Percentiles rank a stretch among this genome's conserved stretches.
Evolutionary conservation across 2,888 invertebrate species (phyloP).

Genomic region (Buathra laborator): DNA sequence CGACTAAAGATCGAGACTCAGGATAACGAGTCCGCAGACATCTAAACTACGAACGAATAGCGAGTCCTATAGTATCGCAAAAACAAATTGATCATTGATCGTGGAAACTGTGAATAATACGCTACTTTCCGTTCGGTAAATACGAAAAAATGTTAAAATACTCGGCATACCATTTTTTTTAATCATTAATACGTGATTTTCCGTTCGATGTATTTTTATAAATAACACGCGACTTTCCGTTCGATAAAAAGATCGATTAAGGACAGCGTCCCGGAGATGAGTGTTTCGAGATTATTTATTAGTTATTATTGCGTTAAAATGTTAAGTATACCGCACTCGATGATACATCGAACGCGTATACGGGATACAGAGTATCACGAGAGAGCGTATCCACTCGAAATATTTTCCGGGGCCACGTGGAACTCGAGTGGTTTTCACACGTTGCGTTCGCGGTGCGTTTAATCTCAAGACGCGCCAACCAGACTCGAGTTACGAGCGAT

Average conservation of each 20-base stretch:
- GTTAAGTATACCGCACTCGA: too few relatives aligned
- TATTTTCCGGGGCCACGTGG: constrained; percentile 60
- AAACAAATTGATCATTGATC: constrained; percentile 43
- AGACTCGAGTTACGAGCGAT: constrained; percentile 33
- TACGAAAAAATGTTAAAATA: constrained; percentile 53
- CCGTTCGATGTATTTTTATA: too few relatives aligned
- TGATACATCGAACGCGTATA: too few relatives aligned
- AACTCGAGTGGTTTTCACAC: constrained; percentile 62
- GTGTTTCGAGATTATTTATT: background rate
- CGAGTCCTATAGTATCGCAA: constrained; percentile 39
- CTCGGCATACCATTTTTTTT: too few relatives aligned
- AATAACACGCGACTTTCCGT: too few relatives aligned
- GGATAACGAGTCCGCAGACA: constrained; percentile 31
- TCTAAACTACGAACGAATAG: constrained; percentile 31
- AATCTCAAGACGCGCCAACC: constrained; percentile 27
- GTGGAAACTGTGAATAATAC: constrained; percentile 57
- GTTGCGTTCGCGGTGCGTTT: constrained; percentile 1
- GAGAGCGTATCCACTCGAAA: constrained; percentile 28
- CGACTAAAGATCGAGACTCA: constrained; percentile 13
- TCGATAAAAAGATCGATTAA: too few relatives aligned
- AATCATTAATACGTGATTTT: too few relatives aligned
- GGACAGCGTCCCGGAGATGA: too few relatives aligned
- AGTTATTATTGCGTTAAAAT: too few relatives aligned
- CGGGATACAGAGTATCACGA: background rate
- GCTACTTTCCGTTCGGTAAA: constrained; percentile 69